Conservation (phyloP, 2,888 invertebrate species). For the Drosophila meridiana region DNA sequence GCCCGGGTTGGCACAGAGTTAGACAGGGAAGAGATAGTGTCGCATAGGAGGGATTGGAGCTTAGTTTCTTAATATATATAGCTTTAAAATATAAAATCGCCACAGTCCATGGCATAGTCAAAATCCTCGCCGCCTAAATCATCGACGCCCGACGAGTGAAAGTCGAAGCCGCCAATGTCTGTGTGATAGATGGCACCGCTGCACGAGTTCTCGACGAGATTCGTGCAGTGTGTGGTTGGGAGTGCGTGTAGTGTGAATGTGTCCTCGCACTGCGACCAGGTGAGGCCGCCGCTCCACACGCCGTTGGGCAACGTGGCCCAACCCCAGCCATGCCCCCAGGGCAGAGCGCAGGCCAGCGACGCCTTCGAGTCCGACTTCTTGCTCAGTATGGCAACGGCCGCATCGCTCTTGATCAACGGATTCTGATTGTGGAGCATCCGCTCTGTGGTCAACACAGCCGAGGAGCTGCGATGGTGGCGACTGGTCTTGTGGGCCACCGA, state of each 20-base stretch:
- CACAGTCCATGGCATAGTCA: conserved; percentile 90
- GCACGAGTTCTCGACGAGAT: conserved; percentile 87
- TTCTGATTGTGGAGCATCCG: conserved; percentile 78
- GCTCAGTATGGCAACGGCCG: conserved; percentile 85
- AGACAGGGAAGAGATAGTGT: not conserved
- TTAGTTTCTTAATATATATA: not conserved
- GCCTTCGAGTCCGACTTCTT: conserved; percentile 85
- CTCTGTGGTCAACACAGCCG: conserved; percentile 70
- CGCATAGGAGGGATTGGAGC: not conserved
- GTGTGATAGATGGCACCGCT: conserved; percentile 88
- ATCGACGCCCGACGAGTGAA: conserved; percentile 85
- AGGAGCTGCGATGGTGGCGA: conserved; percentile 64
- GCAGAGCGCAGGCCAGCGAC: conserved; percentile 83
- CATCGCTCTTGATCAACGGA: conserved; percentile 84
- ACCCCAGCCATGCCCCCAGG: conserved; percentile 92
- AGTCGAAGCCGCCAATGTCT: conserved; percentile 88
- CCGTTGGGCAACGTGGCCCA: conserved; percentile 90
- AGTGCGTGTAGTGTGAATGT: conserved; percentile 89
- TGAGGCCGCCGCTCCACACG: conserved; percentile 88
- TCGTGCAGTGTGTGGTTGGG: conserved; percentile 88
- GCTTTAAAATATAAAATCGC: conserved; percentile 89
- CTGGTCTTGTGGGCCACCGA: conserved; percentile 59
- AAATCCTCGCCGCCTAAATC: conserved; percentile 87
- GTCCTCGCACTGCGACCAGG: conserved; percentile 89
- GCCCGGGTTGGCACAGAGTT: conserved; percentile 20